These are phyloP conservation scores for Cantharis nigra DNA, from an alignment of 2,888 invertebrate species.

Conservation along the genomic window DNA sequence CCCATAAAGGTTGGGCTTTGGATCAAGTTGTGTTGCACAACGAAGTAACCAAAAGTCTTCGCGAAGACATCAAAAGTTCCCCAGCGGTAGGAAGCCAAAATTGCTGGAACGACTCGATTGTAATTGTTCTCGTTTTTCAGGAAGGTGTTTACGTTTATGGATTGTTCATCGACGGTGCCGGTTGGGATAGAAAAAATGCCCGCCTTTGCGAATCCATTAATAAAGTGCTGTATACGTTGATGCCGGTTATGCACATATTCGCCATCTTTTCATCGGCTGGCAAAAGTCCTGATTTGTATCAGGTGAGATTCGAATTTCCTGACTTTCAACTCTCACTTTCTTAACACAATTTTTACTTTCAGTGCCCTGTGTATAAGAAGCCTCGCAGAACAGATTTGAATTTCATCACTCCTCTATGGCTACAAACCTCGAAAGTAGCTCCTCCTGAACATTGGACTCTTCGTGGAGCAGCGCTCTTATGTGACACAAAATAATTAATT, in stretches of 20 bases:
- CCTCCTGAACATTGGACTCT: conserved; percentile 84
- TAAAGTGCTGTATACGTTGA: conserved; percentile 78
- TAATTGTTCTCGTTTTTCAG: conserved; percentile 50
- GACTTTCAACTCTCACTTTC: too few relatives aligned
- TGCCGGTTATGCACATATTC: conserved; percentile 82
- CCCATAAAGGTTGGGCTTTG: conserved; percentile 88
- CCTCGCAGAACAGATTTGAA: conserved; percentile 81
- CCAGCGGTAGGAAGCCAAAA: conserved; percentile 59
- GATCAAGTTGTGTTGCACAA: conserved; percentile 83
- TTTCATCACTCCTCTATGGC: conserved; percentile 78
- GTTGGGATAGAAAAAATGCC: conserved; percentile 79
- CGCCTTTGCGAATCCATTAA: conserved; percentile 76
- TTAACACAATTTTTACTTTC: conserved; percentile 8
- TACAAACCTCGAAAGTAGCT: conserved; percentile 62
- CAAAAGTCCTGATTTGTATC: conserved; percentile 74
- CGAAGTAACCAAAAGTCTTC: conserved; percentile 69
- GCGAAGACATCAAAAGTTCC: conserved; percentile 73
- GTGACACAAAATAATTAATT: conserved; percentile 74
- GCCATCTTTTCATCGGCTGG: conserved; percentile 77
- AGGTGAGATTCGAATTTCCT: conserved; percentile 57
- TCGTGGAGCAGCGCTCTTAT: conserved; percentile 83
- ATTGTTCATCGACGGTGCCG: conserved; percentile 84
- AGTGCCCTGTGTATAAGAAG: conserved; percentile 92
- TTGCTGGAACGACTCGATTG: background rate
- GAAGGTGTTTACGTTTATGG: conserved; percentile 87